Conservation (phyloP, 2,797 vertebrate species). For the Dryobates pubescens region DNA sequence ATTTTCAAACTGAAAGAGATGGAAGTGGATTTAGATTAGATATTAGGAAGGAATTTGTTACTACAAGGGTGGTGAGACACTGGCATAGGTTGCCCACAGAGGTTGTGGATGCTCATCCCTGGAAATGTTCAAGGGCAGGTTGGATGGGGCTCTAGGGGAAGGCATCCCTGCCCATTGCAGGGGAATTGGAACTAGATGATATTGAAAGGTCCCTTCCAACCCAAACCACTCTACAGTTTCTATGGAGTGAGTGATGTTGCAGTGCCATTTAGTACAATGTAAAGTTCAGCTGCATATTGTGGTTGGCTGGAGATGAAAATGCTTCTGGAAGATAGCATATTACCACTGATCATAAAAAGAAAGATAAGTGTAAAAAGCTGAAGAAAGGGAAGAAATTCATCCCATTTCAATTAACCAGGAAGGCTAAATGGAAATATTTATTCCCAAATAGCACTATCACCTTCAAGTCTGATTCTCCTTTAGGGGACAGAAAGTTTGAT, state of each 20-base stretch:
- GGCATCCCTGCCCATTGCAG: too few species aligned
- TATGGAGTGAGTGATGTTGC: background rate
- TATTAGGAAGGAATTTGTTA: background rate
- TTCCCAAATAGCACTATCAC: slow-evolving; percentile 12
- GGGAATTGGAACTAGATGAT: background rate
- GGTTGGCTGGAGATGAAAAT: background rate
- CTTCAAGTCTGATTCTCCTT: slow-evolving; percentile 42
- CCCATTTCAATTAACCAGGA: slow-evolving; percentile 16
- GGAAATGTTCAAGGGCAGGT: too few species aligned
- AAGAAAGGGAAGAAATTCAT: background rate
- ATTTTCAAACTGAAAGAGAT: background rate
- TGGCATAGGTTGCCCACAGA: too few species aligned
- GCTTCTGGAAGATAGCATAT: background rate
- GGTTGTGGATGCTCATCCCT: background rate
- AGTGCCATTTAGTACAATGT: background rate
- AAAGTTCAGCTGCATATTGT: background rate
- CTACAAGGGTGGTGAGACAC: too few species aligned
- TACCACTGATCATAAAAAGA: background rate
- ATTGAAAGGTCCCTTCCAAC: background rate
- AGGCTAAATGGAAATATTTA: slow-evolving; percentile 38
- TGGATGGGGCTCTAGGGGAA: background rate
- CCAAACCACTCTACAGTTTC: background rate
- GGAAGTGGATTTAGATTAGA: background rate
- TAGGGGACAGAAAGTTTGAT: slow-evolving; percentile 53
- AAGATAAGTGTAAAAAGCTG: background rate